Base-by-base conservation (phyloP, 2,797 vertebrate genomes). In the Notoglanidium macrostoma region DNA sequence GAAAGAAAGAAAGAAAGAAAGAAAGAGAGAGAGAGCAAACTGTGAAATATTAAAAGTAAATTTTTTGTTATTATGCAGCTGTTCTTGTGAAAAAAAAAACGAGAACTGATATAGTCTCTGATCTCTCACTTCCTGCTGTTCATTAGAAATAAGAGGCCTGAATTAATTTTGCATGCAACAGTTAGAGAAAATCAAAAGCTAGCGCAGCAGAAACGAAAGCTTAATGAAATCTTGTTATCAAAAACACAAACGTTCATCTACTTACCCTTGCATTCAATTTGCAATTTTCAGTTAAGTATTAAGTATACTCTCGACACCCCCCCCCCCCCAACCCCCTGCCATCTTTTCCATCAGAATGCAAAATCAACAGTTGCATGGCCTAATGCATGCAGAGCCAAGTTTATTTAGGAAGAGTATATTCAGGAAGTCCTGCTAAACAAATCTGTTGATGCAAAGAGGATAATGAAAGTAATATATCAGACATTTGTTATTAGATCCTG, bases 1-100 rank as follows among this genome's bases (percentile, higher is more conserved):
- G 26, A 77, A 51, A 59, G 35, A 90, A 55, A 59, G 79, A 67
- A 11, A n/a, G 32, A 63, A 55, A 90, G 59, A 87, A 11, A n/a
- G 44, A 70, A 55, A 90, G 59, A 87, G 40, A 40, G 11, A 32
- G 23, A 61, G 54, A 68, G 29, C 19, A 74, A 21, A 32, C 14
- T 29, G 26, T 65, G 8, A 82, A 59, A 59, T 59, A 4, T 40
- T 40, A 6, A 63, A 21, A 44, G 57, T 6, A 40, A 23, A 4
- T 3, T 82, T 14, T 65, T n/a, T 65, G 44, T 29, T 49, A 21
- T 15, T 46, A 65, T 82, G 3, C 21, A 61, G 35, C 12, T 61
- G 26, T 63, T 63, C 26, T 49, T 49, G 26, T 51, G 1, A 51
- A 83, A 35, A 83, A 65, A 49, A 49, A 7, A 40, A 40, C 4